phyloP scores from a whole-genome alignment of 2,888 invertebrate species.

The Phorcus lineatus region DNA sequence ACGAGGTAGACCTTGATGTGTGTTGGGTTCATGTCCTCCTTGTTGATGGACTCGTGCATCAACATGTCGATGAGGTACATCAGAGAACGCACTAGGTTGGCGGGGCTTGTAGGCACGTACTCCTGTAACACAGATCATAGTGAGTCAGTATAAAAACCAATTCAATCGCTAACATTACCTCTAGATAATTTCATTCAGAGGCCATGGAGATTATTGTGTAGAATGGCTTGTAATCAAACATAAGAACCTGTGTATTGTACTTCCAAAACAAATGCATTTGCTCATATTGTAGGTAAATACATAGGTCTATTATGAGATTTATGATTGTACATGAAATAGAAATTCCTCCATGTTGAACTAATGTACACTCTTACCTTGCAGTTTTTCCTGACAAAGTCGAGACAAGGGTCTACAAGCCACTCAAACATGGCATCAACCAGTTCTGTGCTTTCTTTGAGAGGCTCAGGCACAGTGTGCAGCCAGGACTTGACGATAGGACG shows the following conservation, averaged over 20 bases:
- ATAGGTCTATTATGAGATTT: too few relatives aligned
- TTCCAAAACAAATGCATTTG: too few relatives aligned
- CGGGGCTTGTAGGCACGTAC: slow-evolving; percentile 78
- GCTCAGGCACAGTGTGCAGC: slow-evolving; percentile 81
- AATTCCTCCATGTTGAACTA: too few relatives aligned
- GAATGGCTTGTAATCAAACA: too few relatives aligned
- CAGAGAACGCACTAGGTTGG: slow-evolving; percentile 80
- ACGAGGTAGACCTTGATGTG: slow-evolving; percentile 79
- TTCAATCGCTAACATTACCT: too few relatives aligned
- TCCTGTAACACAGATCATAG: slow-evolving; percentile 58
- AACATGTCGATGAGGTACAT: slow-evolving; percentile 86
- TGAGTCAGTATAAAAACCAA: too few relatives aligned
- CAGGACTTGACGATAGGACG: slow-evolving; percentile 87
- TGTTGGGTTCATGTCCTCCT: slow-evolving; percentile 79
- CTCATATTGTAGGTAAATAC: too few relatives aligned
- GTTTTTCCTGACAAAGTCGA: slow-evolving; percentile 84
- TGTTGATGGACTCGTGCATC: slow-evolving; percentile 79
- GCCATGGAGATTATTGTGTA: too few relatives aligned
- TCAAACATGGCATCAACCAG: slow-evolving; percentile 77
- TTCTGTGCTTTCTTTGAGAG: slow-evolving; percentile 78
- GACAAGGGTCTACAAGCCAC: slow-evolving; percentile 88
- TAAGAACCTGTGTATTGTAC: too few relatives aligned
- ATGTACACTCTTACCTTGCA: slow-evolving; percentile 77
- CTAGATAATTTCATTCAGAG: too few relatives aligned
- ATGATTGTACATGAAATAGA: too few relatives aligned